Base-by-base conservation (phyloP, 2,888 invertebrate species). In the Panzeria rudis region DNA sequence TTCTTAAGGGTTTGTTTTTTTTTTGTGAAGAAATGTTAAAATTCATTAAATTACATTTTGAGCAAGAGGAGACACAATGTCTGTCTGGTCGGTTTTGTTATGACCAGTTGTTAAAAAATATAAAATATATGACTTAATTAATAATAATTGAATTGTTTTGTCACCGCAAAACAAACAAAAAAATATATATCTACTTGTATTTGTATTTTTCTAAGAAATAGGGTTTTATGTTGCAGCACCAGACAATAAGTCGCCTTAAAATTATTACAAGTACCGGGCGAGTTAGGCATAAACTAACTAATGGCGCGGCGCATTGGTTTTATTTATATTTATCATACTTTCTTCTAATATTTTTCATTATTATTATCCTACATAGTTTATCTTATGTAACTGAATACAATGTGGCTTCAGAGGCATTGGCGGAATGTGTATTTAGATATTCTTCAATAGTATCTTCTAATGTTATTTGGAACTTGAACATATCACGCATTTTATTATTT, bases 381-480 rank as follows among this genome's bases (percentile, higher is more conserved):
- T 17, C n/a, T 86, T 62, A 86, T 23, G 68, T 66, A 20, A 80
- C 41, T 11, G 81, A 79, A 38, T 75, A 86, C 25, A 87, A 29
- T 52, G 90, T 89, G 7, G 87, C 87, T 17, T 88, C 90, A 2
- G 90, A 91, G 13, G 86, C 86, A 32, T 88, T 87, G 73, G 87
- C 87, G 50, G 91, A 90, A 29, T 79, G 59, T 23, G 44, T 72
- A 17, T 75, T 73, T 8, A 88, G 76, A 56, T 50, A 97, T 95
- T 87, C 54, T 9, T 81, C 72, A 17, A 91, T 86, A 25, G 90
- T 69, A 64, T 91, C 90, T 9, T 91, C 90, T 29, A 90, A 87
- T 3, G 87, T 84, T 68, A 86, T 87, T 13, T 89, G 87, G 56
- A 89, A 90, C 61, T 88, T 89, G 47, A 92, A 92, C 44, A 90